Conservation (phyloP, 1,140 invertebrate genomes). For the Stegodyphus mimosarum region DNA sequence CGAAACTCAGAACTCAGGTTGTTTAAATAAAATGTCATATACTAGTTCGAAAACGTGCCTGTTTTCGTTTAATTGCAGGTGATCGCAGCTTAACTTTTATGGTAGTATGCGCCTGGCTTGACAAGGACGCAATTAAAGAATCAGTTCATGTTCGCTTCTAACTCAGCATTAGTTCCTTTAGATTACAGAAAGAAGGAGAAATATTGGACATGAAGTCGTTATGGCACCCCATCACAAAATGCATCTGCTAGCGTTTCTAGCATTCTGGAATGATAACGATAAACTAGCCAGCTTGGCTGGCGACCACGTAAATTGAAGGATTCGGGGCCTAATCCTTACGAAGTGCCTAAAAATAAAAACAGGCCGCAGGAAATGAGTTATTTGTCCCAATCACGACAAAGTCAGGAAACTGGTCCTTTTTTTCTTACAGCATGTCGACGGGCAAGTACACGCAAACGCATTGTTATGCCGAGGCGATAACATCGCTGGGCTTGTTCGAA, state of each 20-base stretch:
- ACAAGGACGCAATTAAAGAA: not conserved
- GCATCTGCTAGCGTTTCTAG: not conserved
- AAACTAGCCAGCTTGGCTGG: constrained; percentile 5
- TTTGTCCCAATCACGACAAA: constrained; percentile 58
- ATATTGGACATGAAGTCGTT: constrained; percentile 27
- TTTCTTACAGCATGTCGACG: constrained; percentile 5
- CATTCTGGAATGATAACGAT: constrained; percentile 3
- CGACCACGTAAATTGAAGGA: constrained; percentile 49
- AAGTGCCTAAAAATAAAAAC: not conserved
- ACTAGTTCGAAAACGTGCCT: too few relatives aligned
- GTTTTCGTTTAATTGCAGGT: too few relatives aligned
- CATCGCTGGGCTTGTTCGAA: constrained; percentile 38
- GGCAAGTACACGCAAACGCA: constrained; percentile 41
- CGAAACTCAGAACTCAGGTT: too few relatives aligned
- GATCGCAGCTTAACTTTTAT: too few relatives aligned
- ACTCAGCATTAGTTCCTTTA: constrained; percentile 43
- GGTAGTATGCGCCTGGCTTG: too few relatives aligned
- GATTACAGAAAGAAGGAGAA: not conserved
- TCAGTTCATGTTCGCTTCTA: constrained; percentile 21
- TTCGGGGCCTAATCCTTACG: constrained; percentile 35
- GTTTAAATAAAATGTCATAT: too few relatives aligned
- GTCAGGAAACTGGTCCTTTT: constrained; percentile 51
- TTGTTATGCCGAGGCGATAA: constrained; percentile 52
- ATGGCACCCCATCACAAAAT: constrained; percentile 2
- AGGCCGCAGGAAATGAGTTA: constrained; percentile 56